A percentile compares a stretch with the other conserved stretches of the same genome.
Evolutionary conservation across 2,888 invertebrate species (phyloP).

Genomic region (Dynastes hyllus): DNA sequence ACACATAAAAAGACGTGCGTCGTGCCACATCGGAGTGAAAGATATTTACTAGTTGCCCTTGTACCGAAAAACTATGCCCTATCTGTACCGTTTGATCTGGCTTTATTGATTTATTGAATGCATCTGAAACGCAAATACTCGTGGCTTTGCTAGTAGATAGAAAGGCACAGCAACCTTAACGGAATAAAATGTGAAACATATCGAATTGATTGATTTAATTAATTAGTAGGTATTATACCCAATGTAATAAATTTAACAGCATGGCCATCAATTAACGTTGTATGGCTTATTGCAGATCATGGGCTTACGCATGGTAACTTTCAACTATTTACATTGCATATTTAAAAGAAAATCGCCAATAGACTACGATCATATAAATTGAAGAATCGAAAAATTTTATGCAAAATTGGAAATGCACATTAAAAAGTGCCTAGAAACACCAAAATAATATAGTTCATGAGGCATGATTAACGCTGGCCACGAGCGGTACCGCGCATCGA

Average conservation of each 20-base stretch:
- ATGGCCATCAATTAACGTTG: conserved; percentile 7
- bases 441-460: too few species aligned
- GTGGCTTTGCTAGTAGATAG: conserved; percentile 25
- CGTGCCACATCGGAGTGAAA: conserved; percentile 39
- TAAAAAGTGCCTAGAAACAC: too few species aligned
- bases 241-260: conserved; percentile 28
- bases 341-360: neutral
- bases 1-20: conserved; percentile 37
- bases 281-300: neutral
- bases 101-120: conserved; percentile 42
- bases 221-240: conserved; percentile 24
- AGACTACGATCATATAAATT: too few species aligned
- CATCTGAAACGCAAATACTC: conserved; percentile 35
- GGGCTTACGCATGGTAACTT: neutral
- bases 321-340: neutral
- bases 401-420: too few species aligned
- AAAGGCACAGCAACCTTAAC: conserved; percentile 39
- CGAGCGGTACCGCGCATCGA: too few species aligned
- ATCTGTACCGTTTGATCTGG: conserved; percentile 45
- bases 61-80: conserved; percentile 45
- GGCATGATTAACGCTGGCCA: too few species aligned
- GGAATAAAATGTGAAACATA: conserved; percentile 41
- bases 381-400: too few species aligned
- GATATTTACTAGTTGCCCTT: conserved; percentile 47
- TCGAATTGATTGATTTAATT: conserved; percentile 40